Evolutionary conservation across 2,888 invertebrate species (phyloP).

Genomic region (Opisthograptis luteolata): DNA sequence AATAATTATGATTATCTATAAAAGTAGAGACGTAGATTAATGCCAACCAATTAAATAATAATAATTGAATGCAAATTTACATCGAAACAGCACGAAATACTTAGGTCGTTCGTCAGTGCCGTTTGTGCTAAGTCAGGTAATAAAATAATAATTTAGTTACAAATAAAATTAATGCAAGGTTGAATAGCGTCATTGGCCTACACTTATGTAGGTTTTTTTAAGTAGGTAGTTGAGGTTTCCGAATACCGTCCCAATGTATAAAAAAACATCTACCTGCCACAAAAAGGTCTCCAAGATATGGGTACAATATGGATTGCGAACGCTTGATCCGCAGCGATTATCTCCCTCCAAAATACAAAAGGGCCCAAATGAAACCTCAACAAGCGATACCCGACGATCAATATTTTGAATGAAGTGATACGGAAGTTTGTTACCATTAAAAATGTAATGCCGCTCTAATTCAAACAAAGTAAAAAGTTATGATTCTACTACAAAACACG

Average conservation of each 20-base stretch:
- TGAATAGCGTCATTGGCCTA: neutral
- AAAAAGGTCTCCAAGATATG: slow-evolving; percentile 61
- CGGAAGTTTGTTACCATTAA: slow-evolving; percentile 70
- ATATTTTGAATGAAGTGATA: slow-evolving; percentile 72
- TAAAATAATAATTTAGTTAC: too few relatives aligned
- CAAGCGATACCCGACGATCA: slow-evolving; percentile 69
- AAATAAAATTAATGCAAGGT: neutral
- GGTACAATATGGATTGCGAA: slow-evolving; percentile 63
- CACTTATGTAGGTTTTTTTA: neutral
- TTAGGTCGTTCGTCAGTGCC: too few relatives aligned
- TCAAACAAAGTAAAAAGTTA: slow-evolving; percentile 12
- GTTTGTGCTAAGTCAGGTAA: too few relatives aligned
- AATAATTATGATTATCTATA: too few relatives aligned
- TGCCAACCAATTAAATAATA: too few relatives aligned
- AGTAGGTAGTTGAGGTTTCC: slow-evolving; percentile 36
- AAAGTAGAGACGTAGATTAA: too few relatives aligned
- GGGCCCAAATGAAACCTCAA: slow-evolving; percentile 65
- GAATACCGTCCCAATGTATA: slow-evolving; percentile 64
- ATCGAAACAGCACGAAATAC: too few relatives aligned
- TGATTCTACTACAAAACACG: slow-evolving; percentile 29
- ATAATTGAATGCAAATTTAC: too few relatives aligned
- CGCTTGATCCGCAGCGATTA: slow-evolving; percentile 70
- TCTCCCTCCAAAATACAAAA: slow-evolving; percentile 46
- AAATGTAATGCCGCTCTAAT: slow-evolving; percentile 50
- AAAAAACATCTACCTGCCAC: slow-evolving; percentile 77